Evolutionary conservation across 1,140 invertebrate species (phyloP).

Genomic region (Drosophila nebulosa): DNA sequence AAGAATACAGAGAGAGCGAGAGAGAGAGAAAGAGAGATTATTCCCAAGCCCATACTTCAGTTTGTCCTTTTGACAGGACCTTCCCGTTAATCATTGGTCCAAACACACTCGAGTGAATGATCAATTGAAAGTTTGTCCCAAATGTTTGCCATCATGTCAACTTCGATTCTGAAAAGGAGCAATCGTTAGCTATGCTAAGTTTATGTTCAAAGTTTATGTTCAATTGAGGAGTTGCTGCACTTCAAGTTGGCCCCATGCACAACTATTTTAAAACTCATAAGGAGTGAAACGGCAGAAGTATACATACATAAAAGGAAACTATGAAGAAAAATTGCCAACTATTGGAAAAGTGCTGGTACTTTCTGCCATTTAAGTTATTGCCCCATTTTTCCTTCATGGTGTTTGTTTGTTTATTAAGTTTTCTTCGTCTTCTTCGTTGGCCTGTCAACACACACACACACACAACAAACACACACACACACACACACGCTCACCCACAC

Average conservation of each 20-base stretch:
- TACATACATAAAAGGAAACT: neutral
- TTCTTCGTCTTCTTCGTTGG: neutral
- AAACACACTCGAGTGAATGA: neutral
- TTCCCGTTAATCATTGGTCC: too few species aligned
- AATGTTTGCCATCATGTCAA: neutral
- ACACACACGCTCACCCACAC: neutral
- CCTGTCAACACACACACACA: neutral
- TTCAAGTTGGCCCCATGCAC: neutral
- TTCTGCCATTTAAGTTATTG: neutral
- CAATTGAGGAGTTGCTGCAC: neutral
- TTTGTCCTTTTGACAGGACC: too few species aligned
- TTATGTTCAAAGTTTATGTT: neutral
- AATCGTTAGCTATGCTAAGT: neutral
- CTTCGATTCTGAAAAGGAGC: neutral
- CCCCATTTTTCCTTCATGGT: neutral
- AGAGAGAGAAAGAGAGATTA: too few species aligned
- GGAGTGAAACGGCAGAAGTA: constrained; percentile 1
- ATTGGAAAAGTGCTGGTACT: neutral
- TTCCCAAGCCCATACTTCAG: too few species aligned
- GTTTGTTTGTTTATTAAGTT: constrained; percentile 3
- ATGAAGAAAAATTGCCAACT: constrained; percentile 24
- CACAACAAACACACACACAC: too few species aligned
- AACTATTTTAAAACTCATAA: constrained; percentile 19
- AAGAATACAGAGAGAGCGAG: too few species aligned
- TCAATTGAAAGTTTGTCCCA: neutral